Base-by-base conservation (phyloP, 2,888 invertebrate species). In the Aphodius granarius region DNA sequence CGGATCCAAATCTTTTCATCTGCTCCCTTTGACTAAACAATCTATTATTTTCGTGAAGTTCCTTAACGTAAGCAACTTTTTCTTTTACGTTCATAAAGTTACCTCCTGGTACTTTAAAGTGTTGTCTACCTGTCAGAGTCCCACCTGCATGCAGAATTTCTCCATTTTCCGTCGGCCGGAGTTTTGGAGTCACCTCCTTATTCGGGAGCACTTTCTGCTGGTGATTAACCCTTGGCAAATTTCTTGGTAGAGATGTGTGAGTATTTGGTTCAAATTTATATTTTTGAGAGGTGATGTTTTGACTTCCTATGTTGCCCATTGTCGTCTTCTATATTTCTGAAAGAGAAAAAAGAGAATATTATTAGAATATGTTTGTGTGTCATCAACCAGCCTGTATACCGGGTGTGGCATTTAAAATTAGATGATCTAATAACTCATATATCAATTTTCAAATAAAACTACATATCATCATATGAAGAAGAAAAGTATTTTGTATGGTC, bases 131-230 rank as follows among this genome's bases (percentile, higher is more conserved):
- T 81, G 93, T 94, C 84, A 96, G 92, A 78, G 95, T 95, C 72
- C 95, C 95, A 0, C 95, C 95, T 4, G 93, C 92, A 81, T 94
- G 94, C 74, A 96, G 88, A 83, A 95, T 94, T 82, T 92, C 93
- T 72, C 95, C 95, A 87, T 96, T 95, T 86, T 94, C 92, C 2
- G 95, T 95, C 75, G 92, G 91, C 78, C 95, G 91, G 74, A 96
- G 88, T 79, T 91, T 90, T 79, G 92, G 92, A 9, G 83, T 80
- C 1, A 83, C 80, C 75, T 92, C 91, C 82, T 91, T 91, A 77
- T 93, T 91, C 6, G 94, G 94, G 23, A 95, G 88, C 75, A 94
- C 94, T 81, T 86, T 87, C 62, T 83, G 80, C 72, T 85, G 85
- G 66, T 80, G 81, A 63, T 81, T 78, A 16, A 79, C 76, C 21